These are phyloP conservation scores for Drosophila nr. medialis DNA, from an alignment of 2,888 invertebrate genomes.

Conservation along the genomic window DNA sequence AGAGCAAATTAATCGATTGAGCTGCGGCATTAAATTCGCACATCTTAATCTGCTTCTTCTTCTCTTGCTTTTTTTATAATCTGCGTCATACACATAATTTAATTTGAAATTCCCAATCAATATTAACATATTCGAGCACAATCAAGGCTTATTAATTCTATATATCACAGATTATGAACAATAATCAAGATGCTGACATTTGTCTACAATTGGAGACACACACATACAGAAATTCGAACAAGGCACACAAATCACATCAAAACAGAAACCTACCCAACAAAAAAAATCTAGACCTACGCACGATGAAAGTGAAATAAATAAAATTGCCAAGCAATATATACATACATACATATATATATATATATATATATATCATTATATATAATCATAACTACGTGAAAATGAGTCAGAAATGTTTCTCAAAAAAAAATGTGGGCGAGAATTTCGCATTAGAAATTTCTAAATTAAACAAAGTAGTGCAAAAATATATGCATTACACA, in stretches of 20 bases:
- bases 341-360: slow-evolving; percentile 3
- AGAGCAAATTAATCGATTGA: slow-evolving; percentile 6
- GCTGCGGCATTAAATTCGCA: neutral
- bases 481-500: slow-evolving; percentile 54
- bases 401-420: slow-evolving; percentile 30
- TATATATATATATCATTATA: neutral
- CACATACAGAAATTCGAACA: neutral
- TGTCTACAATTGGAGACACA: slow-evolving; percentile 26
- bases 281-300: slow-evolving; percentile 33
- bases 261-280: slow-evolving; percentile 39
- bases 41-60: neutral
- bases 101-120: neutral
- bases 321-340: slow-evolving; percentile 1
- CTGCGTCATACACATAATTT: slow-evolving; percentile 9
- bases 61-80: neutral
- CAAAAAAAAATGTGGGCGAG: slow-evolving; percentile 43
- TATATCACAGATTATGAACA: neutral
- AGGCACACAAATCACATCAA: neutral
- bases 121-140: slow-evolving; percentile 6
- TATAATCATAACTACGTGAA: slow-evolving; percentile 19
- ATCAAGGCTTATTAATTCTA: neutral
- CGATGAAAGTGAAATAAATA: slow-evolving; percentile 34
- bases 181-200: slow-evolving; percentile 11
- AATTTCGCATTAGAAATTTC: slow-evolving; percentile 48
- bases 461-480: slow-evolving; percentile 18